phyloP scores from a whole-genome alignment of 2,797 vertebrate genomes.

The Muscicapa comitata region DNA sequence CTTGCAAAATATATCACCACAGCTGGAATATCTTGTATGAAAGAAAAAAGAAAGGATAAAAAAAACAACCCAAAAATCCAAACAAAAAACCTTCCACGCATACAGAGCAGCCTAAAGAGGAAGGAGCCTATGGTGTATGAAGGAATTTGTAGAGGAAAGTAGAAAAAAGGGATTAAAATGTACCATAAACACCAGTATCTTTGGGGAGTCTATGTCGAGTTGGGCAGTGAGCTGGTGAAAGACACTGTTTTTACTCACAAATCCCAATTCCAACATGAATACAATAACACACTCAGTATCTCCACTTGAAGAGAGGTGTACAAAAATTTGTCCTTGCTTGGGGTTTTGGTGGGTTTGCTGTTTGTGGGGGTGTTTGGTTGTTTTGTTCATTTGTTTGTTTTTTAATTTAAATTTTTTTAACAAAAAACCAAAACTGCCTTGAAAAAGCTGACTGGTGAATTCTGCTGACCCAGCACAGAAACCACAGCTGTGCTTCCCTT shows the following conservation, averaged over 20 bases:
- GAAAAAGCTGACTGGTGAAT: background rate
- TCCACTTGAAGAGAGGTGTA: background rate
- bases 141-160: background rate
- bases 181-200: background rate
- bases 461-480: background rate
- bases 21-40: background rate
- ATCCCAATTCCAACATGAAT: background rate
- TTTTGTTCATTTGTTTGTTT: background rate
- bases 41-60: background rate
- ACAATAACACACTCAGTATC: background rate
- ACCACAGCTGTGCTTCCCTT: background rate
- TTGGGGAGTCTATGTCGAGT: background rate
- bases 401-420: background rate
- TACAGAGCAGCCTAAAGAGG: background rate
- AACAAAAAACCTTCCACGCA: background rate
- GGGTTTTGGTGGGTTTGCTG: accelerated
- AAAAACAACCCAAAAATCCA: accelerated
- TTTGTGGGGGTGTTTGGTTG: background rate
- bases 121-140: background rate
- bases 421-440: background rate
- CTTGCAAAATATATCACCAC: background rate
- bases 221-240: background rate
- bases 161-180: background rate
- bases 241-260: background rate
- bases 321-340: background rate